These are phyloP conservation scores for Rhinoptilus africanus DNA, from an alignment of 2,113 vertebrate genomes.

Conservation along the genomic window DNA sequence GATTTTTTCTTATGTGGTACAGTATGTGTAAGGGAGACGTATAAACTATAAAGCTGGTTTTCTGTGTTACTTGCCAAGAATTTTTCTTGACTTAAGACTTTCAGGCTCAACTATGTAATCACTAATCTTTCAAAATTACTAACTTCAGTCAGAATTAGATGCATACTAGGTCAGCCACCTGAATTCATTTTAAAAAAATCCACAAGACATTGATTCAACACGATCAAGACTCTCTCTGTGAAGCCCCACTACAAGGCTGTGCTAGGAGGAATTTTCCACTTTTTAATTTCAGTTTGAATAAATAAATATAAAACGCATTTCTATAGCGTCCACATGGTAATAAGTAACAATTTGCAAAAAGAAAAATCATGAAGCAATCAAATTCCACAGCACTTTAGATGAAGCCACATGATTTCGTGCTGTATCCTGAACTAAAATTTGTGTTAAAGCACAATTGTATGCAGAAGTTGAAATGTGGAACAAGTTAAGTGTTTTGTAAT, in stretches of 20 bases:
- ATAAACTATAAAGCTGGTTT: not conserved
- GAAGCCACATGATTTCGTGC: not conserved
- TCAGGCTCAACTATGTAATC: not conserved
- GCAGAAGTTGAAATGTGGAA: conserved; percentile 34
- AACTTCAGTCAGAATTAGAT: not conserved
- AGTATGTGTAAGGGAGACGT: not conserved
- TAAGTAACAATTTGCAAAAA: not conserved
- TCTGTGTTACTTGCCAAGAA: not conserved
- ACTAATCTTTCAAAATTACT: not conserved
- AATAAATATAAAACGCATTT: not conserved
- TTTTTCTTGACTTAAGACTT: not conserved
- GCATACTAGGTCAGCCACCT: not conserved
- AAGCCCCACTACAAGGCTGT: not conserved
- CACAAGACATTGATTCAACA: not conserved
- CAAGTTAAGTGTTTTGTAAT: conserved; percentile 37
- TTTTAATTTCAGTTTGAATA: conserved; percentile 6
- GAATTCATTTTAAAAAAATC: not conserved
- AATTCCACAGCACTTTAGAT: conserved; percentile 35
- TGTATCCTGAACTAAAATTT: not conserved
- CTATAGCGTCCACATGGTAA: not conserved
- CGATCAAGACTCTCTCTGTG: not conserved
- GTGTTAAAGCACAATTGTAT: conserved; percentile 16
- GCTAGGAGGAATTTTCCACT: not conserved
- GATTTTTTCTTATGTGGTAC: not conserved
- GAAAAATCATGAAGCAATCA: not conserved